Evolutionary conservation across 2,113 vertebrate species (phyloP).

Genomic region (Pristiophorus japonicus): DNA sequence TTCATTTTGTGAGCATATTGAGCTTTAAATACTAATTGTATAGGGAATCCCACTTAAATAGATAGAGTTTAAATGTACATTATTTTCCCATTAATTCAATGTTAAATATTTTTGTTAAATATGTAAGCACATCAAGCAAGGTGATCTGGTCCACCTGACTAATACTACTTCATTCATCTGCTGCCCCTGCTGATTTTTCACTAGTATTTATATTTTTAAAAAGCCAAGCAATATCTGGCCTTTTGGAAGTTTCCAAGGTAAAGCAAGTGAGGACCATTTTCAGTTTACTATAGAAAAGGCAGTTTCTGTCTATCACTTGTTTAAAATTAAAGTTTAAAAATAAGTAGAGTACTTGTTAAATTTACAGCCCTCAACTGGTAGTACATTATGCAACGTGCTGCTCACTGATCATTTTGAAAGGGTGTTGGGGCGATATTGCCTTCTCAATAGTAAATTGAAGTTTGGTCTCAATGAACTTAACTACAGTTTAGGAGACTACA

Average conservation of each 20-base stretch:
- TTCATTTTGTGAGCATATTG: not conserved
- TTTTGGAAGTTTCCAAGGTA: not conserved
- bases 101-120: not conserved
- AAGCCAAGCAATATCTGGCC: not conserved
- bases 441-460: not conserved
- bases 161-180: too few relatives aligned
- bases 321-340: not conserved
- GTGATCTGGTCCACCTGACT: too few relatives aligned
- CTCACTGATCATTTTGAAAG: not conserved
- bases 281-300: not conserved
- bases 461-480: not conserved
- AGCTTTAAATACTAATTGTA: not conserved
- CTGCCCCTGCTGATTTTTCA: too few relatives aligned
- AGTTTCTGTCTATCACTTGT: not conserved
- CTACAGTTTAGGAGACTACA: not conserved
- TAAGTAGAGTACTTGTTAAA: not conserved
- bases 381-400: not conserved
- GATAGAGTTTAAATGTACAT: not conserved
- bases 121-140: not conserved
- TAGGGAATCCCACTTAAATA: not conserved
- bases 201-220: not conserved
- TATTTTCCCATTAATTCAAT: not conserved
- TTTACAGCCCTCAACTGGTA: not conserved
- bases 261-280: not conserved
- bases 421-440: not conserved